Percentiles rank a stretch among this genome's conserved stretches.
Evolutionary conservation across 2,797 vertebrate genomes (phyloP).

Genomic region (Perodicticus potto): DNA sequence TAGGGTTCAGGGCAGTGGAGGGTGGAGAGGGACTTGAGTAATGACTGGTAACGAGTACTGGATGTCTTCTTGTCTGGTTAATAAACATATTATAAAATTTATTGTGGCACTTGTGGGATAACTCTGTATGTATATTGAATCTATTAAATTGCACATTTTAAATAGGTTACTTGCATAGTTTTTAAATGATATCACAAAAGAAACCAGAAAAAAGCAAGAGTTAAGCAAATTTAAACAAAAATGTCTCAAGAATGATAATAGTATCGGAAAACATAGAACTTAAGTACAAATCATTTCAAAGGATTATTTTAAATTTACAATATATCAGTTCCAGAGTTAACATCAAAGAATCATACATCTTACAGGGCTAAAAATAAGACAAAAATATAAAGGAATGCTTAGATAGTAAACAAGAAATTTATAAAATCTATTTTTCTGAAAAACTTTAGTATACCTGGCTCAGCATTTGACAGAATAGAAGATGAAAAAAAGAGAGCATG

Average conservation of each 20-base stretch:
- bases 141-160: neutral
- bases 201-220: neutral
- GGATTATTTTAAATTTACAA: slow-evolving; percentile 33
- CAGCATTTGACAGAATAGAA: neutral
- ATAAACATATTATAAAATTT: neutral
- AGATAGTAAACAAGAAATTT: slow-evolving; percentile 17
- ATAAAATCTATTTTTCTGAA: neutral
- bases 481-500: neutral
- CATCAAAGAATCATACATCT: neutral
- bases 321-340: slow-evolving; percentile 37
- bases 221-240: slow-evolving; percentile 42
- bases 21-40: neutral
- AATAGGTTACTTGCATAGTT: neutral
- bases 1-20: neutral
- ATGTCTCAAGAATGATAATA: neutral
- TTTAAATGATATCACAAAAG: neutral
- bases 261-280: slow-evolving; percentile 12
- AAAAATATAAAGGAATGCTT: neutral
- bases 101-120: neutral
- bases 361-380: slow-evolving; percentile 2
- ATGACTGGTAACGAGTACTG: rapidly evolving
- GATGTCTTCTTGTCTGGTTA: neutral
- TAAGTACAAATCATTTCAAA: slow-evolving; percentile 6
- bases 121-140: neutral
- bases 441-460: neutral